phyloP scores from a whole-genome alignment of 2,113 vertebrate species.

The Turnix velox region DNA sequence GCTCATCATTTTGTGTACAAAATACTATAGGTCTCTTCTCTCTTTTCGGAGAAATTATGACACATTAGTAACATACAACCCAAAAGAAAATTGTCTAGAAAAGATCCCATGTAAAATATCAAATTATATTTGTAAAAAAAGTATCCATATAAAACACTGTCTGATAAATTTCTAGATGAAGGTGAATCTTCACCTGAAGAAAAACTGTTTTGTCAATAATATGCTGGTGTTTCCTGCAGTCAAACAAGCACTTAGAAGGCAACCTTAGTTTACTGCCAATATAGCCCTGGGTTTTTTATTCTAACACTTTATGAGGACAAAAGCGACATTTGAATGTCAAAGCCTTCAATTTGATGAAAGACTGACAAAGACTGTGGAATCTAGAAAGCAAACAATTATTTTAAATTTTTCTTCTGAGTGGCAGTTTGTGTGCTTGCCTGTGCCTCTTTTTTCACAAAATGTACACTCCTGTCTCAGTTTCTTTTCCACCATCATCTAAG shows the following conservation, averaged over 20 bases:
- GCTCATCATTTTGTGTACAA: constrained; percentile 1
- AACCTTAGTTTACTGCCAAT: background rate
- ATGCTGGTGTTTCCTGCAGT: background rate
- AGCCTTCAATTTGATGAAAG: background rate
- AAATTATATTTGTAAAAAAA: background rate
- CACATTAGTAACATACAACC: background rate
- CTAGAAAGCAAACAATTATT: background rate
- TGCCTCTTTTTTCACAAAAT: background rate
- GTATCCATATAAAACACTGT: background rate
- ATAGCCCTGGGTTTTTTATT: background rate
- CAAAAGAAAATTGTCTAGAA: background rate
- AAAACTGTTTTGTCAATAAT: constrained; percentile 11
- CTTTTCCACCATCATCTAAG: background rate
- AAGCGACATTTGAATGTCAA: background rate
- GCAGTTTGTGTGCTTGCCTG: background rate
- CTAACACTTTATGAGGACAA: background rate
- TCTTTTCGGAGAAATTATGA: constrained; percentile 24
- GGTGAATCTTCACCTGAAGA: background rate
- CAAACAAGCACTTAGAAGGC: background rate
- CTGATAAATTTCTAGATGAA: constrained; percentile 19
- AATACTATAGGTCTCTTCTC: background rate
- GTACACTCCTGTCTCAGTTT: fast-evolving
- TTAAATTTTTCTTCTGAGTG: background rate
- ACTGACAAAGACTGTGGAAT: background rate
- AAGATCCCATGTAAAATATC: background rate